These are phyloP conservation scores for Exephanes ischioxanthus DNA, from an alignment of 2,888 invertebrate genomes.

Conservation along the genomic window DNA sequence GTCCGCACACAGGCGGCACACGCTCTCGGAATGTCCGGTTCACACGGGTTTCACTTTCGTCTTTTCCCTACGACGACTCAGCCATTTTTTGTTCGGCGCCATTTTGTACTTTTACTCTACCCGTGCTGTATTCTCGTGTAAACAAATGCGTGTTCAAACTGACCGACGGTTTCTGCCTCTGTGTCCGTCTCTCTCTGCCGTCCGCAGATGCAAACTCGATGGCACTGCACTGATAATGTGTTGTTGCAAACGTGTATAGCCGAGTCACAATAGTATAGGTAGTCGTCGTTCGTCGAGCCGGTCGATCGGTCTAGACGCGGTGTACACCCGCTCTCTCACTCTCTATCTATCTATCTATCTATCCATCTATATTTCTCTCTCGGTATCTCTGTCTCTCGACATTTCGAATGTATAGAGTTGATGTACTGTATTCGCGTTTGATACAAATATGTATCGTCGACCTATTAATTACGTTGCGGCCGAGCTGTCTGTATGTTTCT, in stretches of 20 bases:
- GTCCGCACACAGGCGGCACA: constrained; percentile 19
- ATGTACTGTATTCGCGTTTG: constrained; percentile 65
- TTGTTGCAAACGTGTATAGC: constrained; percentile 52
- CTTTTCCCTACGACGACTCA: constrained; percentile 31
- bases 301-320: constrained; percentile 81
- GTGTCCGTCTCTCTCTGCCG: background rate
- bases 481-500: constrained; percentile 39
- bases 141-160: constrained; percentile 12
- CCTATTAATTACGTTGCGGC: constrained; percentile 67
- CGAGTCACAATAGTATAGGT: constrained; percentile 56
- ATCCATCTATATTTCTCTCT: too few relatives aligned
- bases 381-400: constrained; percentile 19
- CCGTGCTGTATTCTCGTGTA: constrained; percentile 1
- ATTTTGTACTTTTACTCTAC: background rate
- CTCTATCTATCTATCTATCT: constrained; percentile 23
- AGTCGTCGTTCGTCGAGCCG: constrained; percentile 71
- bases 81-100: constrained; percentile 17
- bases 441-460: constrained; percentile 78
- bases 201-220: constrained; percentile 46
- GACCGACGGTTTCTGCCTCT: too few relatives aligned
- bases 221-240: constrained; percentile 49
- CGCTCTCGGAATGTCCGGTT: constrained; percentile 46
- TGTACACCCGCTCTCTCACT: constrained; percentile 71
- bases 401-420: constrained; percentile 52
- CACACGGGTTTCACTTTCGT: constrained; percentile 66